These are phyloP conservation scores for Pammene aurita DNA, from an alignment of 2,888 invertebrate genomes.

Conservation along the genomic window DNA sequence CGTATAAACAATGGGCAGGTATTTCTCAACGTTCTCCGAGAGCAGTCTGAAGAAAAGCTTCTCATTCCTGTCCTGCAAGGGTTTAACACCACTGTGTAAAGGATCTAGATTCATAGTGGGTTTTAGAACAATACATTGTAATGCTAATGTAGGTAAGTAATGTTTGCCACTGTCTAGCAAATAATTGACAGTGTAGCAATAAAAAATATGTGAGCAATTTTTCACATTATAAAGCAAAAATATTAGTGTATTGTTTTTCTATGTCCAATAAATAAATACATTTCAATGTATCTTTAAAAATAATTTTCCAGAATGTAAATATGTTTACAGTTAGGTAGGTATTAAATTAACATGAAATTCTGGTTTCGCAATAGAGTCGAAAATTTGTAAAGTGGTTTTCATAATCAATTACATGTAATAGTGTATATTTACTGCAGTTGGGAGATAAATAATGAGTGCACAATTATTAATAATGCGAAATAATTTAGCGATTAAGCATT, in stretches of 20 bases:
- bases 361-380: too few species aligned
- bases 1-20: conserved; percentile 99
- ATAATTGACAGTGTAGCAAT: neutral
- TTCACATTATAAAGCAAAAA: neutral
- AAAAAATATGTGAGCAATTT: neutral
- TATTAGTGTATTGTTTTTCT: neutral
- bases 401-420: neutral
- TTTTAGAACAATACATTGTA: neutral
- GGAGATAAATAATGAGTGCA: neutral
- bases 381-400: too few species aligned
- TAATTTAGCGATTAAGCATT: neutral
- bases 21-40: conserved; percentile 94
- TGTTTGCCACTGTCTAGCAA: neutral
- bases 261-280: neutral
- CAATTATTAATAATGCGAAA: neutral
- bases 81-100: conserved; percentile 57
- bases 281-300: too few species aligned
- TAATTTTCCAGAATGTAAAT: too few species aligned
- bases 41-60: conserved; percentile 96
- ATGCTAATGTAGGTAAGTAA: neutral
- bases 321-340: too few species aligned
- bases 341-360: too few species aligned
- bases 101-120: neutral
- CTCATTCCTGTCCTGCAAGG: conserved; percentile 95
- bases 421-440: neutral